Conservation (phyloP, 1,140 invertebrate species). For the Diuraphis noxia region DNA sequence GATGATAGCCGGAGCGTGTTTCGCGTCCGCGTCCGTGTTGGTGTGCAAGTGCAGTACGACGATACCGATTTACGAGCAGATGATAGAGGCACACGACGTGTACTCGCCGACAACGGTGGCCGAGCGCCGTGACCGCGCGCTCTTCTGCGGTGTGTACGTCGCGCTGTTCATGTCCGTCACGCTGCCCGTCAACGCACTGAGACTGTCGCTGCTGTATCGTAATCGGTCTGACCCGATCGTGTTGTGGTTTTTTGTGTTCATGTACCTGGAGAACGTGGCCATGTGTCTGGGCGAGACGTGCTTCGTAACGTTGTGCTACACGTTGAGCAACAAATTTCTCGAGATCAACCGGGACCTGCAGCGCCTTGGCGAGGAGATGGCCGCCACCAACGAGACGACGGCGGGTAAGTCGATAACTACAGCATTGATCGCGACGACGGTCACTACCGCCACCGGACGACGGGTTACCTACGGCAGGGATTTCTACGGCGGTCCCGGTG, state of each 20-base stretch:
- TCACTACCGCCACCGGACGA: neutral
- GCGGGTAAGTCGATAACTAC: neutral
- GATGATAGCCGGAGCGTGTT: neutral
- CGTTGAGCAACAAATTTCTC: neutral
- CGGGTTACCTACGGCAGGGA: neutral
- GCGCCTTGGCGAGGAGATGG: neutral
- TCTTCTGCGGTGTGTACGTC: neutral
- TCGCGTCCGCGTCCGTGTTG: neutral
- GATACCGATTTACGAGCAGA: neutral
- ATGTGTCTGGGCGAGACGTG: conserved; percentile 8
- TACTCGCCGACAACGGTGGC: neutral
- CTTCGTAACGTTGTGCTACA: neutral
- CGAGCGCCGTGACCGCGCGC: neutral
- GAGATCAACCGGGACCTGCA: conserved; percentile 10
- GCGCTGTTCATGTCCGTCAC: neutral
- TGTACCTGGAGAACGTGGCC: conserved; percentile 3
- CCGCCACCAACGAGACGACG: neutral
- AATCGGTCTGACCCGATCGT: neutral
- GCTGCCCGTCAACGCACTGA: neutral
- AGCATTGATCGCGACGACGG: neutral
- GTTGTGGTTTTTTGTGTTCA: neutral
- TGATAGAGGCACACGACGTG: neutral
- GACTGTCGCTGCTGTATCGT: neutral
- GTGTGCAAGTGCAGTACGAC: neutral
- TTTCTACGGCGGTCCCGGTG: neutral